Evolutionary conservation across 2,888 invertebrate species (phyloP).

Genomic region (Syrphus vitripennis): DNA sequence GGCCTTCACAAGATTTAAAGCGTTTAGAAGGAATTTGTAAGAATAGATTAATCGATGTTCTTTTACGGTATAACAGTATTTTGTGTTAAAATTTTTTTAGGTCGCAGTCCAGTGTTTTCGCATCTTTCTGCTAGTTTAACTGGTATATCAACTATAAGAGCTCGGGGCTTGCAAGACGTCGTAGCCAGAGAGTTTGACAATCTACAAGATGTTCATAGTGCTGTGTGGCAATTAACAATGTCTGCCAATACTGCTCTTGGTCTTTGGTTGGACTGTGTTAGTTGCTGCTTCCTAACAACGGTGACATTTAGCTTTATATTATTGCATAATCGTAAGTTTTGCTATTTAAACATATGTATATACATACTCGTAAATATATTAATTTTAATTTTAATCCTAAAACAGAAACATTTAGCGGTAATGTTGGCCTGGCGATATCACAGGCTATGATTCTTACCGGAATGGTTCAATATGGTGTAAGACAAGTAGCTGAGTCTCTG

Average conservation of each 20-base stretch:
- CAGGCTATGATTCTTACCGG: constrained; percentile 87
- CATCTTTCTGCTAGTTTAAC: constrained; percentile 93
- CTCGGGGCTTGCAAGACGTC: constrained; percentile 87
- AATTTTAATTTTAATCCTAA: background rate
- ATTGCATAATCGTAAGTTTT: constrained; percentile 83
- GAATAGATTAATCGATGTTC: constrained; percentile 72
- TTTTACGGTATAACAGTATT: background rate
- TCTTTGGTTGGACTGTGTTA: constrained; percentile 87
- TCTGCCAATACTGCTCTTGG: constrained; percentile 85
- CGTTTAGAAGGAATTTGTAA: constrained; percentile 87
- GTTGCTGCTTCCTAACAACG: constrained; percentile 85
- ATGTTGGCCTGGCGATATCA: constrained; percentile 87
- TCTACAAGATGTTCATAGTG: constrained; percentile 84
- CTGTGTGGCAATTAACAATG: constrained; percentile 80
- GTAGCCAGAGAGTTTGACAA: constrained; percentile 89
- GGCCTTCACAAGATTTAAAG: constrained; percentile 89
- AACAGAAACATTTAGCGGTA: constrained; percentile 84
- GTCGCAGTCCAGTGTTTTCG: constrained; percentile 94
- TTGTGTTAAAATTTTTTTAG: constrained; percentile 78
- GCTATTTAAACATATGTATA: background rate
- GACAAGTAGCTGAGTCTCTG: constrained; percentile 86
- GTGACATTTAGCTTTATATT: constrained; percentile 86
- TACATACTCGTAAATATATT: background rate
- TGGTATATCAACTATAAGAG: constrained; percentile 93
- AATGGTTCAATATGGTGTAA: constrained; percentile 88